Evolutionary conservation across 1,140 invertebrate species (phyloP), one percentile per base, ranked within the genome.

Genomic region (Diabrotica undecimpunctata): DNA sequence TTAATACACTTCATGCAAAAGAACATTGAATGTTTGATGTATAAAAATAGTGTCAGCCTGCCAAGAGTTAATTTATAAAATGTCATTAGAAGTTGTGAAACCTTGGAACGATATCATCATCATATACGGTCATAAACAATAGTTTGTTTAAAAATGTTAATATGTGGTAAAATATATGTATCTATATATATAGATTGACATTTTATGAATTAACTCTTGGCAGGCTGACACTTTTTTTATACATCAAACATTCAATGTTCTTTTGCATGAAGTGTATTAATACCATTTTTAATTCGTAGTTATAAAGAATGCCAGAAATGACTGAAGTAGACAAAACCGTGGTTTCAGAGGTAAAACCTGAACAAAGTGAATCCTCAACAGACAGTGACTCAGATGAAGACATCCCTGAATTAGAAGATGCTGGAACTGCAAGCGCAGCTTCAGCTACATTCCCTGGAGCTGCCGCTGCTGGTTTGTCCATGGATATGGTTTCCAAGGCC

Each of bases 401-500:
- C 54, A 91, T 95, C 70, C 93, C 93, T 64, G 94, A 95, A 73
- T 80, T 95, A 72, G 94, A 96, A 81, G 92, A 95, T 72, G 76
- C 77, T 1, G 74, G 79, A 37, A 78, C 80, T 11, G 80, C 79
- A 11, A 81, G 74, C 39, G 77, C 80, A 10, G 80, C 78, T 25
- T 75, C 78, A 37, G 81, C 79, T 35, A 75, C 80, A 52, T 81
- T 80, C 25, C 71, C 72, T 50, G 70, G 69, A 12, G 71, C 71
- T 14, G 70, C 80, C 10, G 84, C 87, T 59, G 84, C 89, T 65
- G 90, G 87, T 63, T 75, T 91, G 35, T 87, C 87, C 41, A 90
- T 94, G 73, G 95, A 97, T 75, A 86, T 93, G 70, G 90, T 94
- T 0, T 95, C 93, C 62, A 97, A 95, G 79, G 93, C 94, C 1